Base-by-base conservation (phyloP, 2,113 vertebrate genomes). In the Cyprinodon tularosa region DNA sequence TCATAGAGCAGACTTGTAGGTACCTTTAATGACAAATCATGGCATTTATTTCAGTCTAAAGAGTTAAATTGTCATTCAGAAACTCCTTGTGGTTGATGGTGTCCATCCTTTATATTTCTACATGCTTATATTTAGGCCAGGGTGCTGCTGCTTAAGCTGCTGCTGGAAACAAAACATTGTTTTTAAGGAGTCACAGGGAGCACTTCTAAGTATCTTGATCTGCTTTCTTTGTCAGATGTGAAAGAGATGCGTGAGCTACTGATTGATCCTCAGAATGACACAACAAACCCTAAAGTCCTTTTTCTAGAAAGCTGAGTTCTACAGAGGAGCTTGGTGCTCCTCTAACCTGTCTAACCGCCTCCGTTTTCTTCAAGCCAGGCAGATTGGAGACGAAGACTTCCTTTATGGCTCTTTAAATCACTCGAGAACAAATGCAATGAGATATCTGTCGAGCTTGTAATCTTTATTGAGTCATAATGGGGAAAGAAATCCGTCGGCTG, bases 381-480 rank as follows among this genome's bases (percentile, higher is more conserved):
- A 42, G 50, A n/a, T 57, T 8, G 6, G 50, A 2, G 50, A 53
- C 15, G 50, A 37, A 13, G 36, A 12, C 60, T 42, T 66, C 64
- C 10, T 17, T 76, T 36, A 59, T 53, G 13, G 64, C 29, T 5
- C 4, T 0, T 71, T 48, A 74, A 73, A 67, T 81, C 62, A 62
- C 48, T 77, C 47, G 45, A 77, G 68, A 88, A 76, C 69, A 39
- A 57, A 57, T n/a, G 17, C 50, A 57, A 44, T 3, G 50, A 73
- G 69, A 64, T 75, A 75, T 81, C 82, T 76, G 68, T 82, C 74
- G 50, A 37, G 42, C 71, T 64, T 17, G n/a, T 72, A 68, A 83
- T 83, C 78, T 83, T 81, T 82, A 87, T 81, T 70, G 74, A 87
- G 85, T 77, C 80, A 36, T 68, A 78, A 68, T 62, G 12, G 38